Evolutionary conservation across 2,113 vertebrate genomes (phyloP), one percentile per base, ranked within the genome.

Genomic region (Apeltes quadracus): DNA sequence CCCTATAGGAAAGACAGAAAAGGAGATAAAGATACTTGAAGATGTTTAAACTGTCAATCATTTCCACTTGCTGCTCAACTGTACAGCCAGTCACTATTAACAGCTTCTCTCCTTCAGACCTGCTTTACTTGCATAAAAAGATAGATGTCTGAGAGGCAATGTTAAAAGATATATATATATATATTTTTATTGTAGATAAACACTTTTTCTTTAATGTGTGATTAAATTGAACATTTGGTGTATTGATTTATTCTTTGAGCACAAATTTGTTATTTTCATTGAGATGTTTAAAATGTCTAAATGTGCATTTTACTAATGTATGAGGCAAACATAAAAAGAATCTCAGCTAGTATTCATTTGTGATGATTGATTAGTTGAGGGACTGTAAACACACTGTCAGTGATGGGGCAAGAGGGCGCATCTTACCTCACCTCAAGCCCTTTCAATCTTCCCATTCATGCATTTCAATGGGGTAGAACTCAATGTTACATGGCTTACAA

Each of bases 21-120:
- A 43, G 41, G 41, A 8, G 3, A 36, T 13, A 59, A 10, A 7
- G 1, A 22, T 5, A 22, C 43, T n/a, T 15, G 43, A 44, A 29
- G 20, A 50, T 12, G 67, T 22, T 41, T 25, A 69, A 58, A 34
- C 48, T 71, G 50, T 32, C 66, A 62, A 1, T 78, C 61, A 46
- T 67, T 14, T 66, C 61, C 22, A 48, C 58, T 25, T 57, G 53
- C 15, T 69, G 50, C 62, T 14, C 15, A 25, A 23, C 46, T 55
- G 48, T 29, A 3, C 38, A n/a, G n/a, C 64, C 55, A 43, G 55
- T 16, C 66, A 83, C 61, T 70, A 9, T 56, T 27, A 73, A 79
- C 20, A 9, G 14, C 3, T 8, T 34, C 29, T 10, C 11, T 41
- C 51, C 36, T 32, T 56, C 69, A 61, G 22, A 39, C 13, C 48